Conservation (phyloP, 2,888 invertebrate genomes). For the Drosophila limbata region DNA sequence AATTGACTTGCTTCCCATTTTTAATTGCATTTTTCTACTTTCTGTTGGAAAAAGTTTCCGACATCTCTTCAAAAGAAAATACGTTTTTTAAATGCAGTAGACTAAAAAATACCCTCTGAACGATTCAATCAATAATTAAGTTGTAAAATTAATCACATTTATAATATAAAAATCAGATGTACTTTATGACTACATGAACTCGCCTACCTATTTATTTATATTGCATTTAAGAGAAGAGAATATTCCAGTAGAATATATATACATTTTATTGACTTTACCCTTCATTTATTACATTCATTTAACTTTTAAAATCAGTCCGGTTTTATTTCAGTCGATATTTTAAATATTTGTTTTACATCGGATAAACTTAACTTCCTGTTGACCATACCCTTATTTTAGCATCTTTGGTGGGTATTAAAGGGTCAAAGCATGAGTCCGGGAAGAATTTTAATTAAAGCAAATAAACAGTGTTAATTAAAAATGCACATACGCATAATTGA, state of each 20-base stretch:
- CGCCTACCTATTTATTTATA: too few relatives aligned
- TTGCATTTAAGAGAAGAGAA: too few relatives aligned
- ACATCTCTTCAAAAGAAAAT: slow-evolving; percentile 18
- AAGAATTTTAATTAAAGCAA: slow-evolving; percentile 34
- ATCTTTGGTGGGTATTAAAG: neutral
- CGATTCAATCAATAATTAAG: neutral
- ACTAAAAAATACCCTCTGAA: neutral
- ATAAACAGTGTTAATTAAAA: slow-evolving; percentile 67
- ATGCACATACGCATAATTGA: slow-evolving; percentile 59
- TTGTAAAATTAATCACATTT: neutral
- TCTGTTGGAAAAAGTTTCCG: slow-evolving; percentile 12
- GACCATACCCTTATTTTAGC: neutral
- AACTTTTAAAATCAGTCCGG: neutral
- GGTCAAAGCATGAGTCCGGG: neutral
- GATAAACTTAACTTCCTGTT: neutral
- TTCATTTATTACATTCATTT: neutral
- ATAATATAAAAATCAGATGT: too few relatives aligned
- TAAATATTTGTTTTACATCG: too few relatives aligned
- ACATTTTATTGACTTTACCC: neutral
- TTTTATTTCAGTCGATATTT: neutral
- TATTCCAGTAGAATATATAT: neutral
- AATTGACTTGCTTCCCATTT: slow-evolving; percentile 62
- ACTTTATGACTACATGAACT: too few relatives aligned
- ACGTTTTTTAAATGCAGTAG: neutral
- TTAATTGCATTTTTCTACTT: slow-evolving; percentile 55